Base-by-base conservation (phyloP, 2,113 vertebrate species). In the Dolichotis patagonum region DNA sequence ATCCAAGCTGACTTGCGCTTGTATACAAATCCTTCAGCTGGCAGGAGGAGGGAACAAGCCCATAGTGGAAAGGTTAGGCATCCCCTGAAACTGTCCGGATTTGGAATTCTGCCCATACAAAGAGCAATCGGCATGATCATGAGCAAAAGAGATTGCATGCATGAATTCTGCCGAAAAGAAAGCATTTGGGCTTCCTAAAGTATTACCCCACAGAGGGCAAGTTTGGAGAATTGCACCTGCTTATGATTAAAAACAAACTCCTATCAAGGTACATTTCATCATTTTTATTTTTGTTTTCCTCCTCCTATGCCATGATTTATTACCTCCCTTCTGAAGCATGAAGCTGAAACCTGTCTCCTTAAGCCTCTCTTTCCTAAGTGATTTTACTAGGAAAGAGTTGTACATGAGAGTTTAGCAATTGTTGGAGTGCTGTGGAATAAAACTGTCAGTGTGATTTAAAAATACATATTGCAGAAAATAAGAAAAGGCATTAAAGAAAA, bases 401-500 rank as follows among this genome's bases (percentile, higher is more conserved):
- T 78, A 97, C 89, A 5, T 14, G 56, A 85, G 90, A 65, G 95
- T 60, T 94, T 87, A 97, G 95, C 85, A 63, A 88, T 89, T 69
- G 97, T 77, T 43, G 26, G 30, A 78, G 32, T 82, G 84, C 75
- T 3, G 3, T 46, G 26, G 54, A 95, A 96, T 96, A 97, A 98
- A 97, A 85, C 91, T 95, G 95, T 94, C 96, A 96, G 52, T 8
- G 58, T 91, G 91, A 95, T 97, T 96, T 96, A 95, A 95, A 98
- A 97, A 97, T 90, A 96, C 63, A 65, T 84, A 95, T 84, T 95
- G 91, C 58, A 94, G 92, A 92, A 97, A 96, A 92, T 90, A 96
- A 82, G 85, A 82, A 95, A 95, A 78, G 1, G 20, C 77, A 63
- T 95, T 89, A 88, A 67, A 24, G 75, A 89, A 86, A 91, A 97